A percentile compares a stretch with the other conserved stretches of the same genome.
phyloP scores from a whole-genome alignment of 1,140 invertebrate species.

The Caenorhabditis brenneri region DNA sequence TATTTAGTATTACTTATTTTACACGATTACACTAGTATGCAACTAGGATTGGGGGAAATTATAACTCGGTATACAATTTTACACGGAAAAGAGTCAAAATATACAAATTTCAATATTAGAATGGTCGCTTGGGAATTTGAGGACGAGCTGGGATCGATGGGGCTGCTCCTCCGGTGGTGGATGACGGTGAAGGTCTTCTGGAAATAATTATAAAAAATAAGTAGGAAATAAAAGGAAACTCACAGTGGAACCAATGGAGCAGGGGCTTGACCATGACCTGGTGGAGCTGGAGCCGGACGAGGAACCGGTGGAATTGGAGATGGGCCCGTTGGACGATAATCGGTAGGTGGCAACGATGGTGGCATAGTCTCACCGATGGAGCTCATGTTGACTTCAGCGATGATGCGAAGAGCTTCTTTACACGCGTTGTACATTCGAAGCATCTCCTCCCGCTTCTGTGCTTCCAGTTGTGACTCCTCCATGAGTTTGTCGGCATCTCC shows the following conservation, averaged over 20 bases:
- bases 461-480: conserved; percentile 97
- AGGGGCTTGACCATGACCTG: conserved; percentile 72
- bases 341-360: conserved; percentile 6
- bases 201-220: background rate
- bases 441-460: conserved; percentile 94
- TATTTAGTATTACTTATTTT: no score
- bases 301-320: conserved; percentile 66
- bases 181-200: conserved; percentile 29
- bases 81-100: no score
- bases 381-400: conserved; percentile 82
- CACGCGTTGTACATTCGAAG: conserved; percentile 98
- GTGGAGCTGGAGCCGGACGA: conserved; percentile 50
- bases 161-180: background rate
- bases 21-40: no score
- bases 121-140: conserved; percentile 2
- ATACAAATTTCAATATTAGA: background rate
- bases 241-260: conserved; percentile 86
- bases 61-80: no score
- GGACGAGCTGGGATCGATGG: conserved; percentile 44
- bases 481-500: conserved; percentile 96
- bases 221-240: conserved; percentile 74
- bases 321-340: conserved; percentile 57
- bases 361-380: conserved; percentile 48
- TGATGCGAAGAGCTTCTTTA: conserved; percentile 94
- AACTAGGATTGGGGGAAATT: no score